phyloP scores from a whole-genome alignment of 1,140 invertebrate genomes.

The Caenorhabditis briggsae region DNA sequence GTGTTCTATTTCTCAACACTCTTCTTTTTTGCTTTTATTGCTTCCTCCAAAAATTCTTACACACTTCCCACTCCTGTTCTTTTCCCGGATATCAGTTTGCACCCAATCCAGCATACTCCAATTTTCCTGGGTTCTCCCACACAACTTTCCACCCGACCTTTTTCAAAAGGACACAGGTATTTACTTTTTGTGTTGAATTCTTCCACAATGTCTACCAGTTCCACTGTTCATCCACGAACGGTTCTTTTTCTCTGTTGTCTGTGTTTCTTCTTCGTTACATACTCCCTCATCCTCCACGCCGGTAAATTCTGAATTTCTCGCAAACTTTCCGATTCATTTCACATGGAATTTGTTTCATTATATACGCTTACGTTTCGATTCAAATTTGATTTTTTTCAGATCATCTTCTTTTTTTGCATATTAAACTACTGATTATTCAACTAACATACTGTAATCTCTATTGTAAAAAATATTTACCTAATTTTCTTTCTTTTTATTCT shows the following conservation, averaged over 20 bases:
- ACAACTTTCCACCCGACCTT: background rate
- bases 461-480: too few species aligned
- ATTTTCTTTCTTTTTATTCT: too few species aligned
- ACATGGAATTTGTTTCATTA: background rate
- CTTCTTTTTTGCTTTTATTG: background rate
- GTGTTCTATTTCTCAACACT: background rate
- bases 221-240: conserved; percentile 18
- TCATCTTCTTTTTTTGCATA: background rate
- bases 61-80: background rate
- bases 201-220: background rate
- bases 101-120: background rate
- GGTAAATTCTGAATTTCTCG: background rate
- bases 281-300: background rate
- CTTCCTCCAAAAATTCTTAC: background rate
- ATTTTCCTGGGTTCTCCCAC: background rate
- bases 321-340: conserved; percentile 10
- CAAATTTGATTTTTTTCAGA: background rate
- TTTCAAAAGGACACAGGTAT: conserved; percentile 7
- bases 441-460: too few species aligned
- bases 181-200: conserved; percentile 40
- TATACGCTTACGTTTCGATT: background rate
- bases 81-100: conserved; percentile 44
- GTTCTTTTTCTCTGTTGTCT: background rate
- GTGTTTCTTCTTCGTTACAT: background rate
- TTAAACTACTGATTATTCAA: too few species aligned